These are phyloP conservation scores for Leptodactylus fuscus DNA, from an alignment of 2,113 vertebrate genomes.

Conservation along the genomic window DNA sequence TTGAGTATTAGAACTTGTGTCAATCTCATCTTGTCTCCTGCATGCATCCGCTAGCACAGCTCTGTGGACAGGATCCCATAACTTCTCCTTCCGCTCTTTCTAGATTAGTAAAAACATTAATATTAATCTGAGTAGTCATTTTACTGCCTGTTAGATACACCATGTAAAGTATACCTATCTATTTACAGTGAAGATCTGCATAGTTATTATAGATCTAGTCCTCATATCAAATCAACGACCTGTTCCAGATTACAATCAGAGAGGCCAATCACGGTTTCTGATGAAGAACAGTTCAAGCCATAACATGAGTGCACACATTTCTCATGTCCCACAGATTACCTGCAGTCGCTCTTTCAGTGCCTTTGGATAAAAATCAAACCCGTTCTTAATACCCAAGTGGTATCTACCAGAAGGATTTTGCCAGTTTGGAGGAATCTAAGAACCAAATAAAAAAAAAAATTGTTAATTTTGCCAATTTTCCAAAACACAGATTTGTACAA, in stretches of 20 bases:
- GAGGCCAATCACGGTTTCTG: neutral
- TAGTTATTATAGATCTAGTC: neutral
- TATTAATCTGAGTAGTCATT: neutral
- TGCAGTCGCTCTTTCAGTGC: constrained; percentile 96
- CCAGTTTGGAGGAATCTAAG: constrained; percentile 88
- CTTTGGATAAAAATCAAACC: constrained; percentile 97
- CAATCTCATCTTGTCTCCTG: constrained; percentile 91
- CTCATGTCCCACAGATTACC: constrained; percentile 72
- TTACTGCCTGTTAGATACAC: neutral
- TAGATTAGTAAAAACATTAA: constrained; percentile 62
- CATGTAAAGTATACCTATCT: no score
- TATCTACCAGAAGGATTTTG: constrained; percentile 93
- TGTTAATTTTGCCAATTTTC: neutral
- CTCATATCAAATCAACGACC: no score
- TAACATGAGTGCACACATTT: neutral
- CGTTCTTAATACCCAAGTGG: constrained; percentile 96
- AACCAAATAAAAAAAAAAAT: constrained; percentile 3
- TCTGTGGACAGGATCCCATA: constrained; percentile 94
- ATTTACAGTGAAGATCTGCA: neutral
- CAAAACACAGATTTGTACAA: neutral
- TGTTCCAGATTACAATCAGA: neutral
- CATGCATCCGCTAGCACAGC: constrained; percentile 88
- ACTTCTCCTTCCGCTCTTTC: constrained; percentile 98
- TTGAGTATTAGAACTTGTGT: constrained; percentile 81
- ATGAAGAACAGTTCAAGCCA: neutral